Conservation (phyloP, 2,113 vertebrate species). For the Glareola pratincola region DNA sequence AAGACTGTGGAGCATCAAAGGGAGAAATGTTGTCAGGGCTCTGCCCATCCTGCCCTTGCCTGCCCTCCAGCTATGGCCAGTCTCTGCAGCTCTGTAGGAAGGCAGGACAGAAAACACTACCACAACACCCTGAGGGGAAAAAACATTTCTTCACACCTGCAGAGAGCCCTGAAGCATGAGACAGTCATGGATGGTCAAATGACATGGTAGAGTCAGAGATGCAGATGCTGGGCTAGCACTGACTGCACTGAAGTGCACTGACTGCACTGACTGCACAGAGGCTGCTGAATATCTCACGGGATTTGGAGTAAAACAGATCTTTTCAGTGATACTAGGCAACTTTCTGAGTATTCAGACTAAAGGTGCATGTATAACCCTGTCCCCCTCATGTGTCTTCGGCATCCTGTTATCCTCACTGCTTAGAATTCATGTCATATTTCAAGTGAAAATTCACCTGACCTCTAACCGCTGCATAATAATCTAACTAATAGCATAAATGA, state of each 20-base stretch:
- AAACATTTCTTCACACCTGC: background rate
- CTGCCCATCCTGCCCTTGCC: background rate
- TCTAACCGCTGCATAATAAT: background rate
- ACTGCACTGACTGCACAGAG: background rate
- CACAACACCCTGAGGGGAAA: background rate
- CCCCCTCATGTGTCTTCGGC: background rate
- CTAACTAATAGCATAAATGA: background rate
- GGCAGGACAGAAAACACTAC: background rate
- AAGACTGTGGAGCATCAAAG: background rate
- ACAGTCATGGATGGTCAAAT: background rate
- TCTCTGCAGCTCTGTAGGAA: background rate
- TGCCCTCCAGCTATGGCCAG: background rate
- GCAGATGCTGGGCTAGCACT: background rate
- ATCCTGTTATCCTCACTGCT: background rate
- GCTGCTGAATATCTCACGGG: background rate
- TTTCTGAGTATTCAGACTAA: background rate
- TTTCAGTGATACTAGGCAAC: background rate
- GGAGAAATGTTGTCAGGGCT: background rate
- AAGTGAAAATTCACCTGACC: background rate
- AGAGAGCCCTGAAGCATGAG: background rate
- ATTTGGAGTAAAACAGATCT: background rate
- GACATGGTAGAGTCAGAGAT: background rate
- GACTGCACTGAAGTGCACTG: fast-evolving
- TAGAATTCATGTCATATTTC: background rate
- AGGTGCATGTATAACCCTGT: background rate